These are phyloP conservation scores for Blennius ocellaris DNA, from an alignment of 2,113 vertebrate genomes.

Conservation along the genomic window DNA sequence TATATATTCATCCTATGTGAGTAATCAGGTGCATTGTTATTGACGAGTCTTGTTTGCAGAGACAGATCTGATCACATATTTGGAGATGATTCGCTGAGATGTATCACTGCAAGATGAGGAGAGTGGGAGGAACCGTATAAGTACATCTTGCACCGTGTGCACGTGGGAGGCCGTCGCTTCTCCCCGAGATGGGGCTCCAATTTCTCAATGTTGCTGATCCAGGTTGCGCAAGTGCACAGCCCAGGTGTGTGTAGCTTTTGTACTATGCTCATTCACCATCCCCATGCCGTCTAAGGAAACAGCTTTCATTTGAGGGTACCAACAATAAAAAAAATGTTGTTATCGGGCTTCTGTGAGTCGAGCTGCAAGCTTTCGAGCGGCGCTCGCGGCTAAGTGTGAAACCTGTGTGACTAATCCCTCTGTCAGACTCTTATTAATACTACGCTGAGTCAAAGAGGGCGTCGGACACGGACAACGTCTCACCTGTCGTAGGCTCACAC, in stretches of 20 bases:
- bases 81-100: constrained; percentile 22
- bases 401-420: constrained; percentile 50
- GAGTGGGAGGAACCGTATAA: constrained; percentile 61
- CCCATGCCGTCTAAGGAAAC: constrained; percentile 16
- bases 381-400: constrained; percentile 29
- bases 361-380: constrained; percentile 5
- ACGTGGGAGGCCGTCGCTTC: constrained; percentile 52
- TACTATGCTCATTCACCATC: constrained; percentile 44
- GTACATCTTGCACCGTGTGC: constrained; percentile 54
- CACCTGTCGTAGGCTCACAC: constrained; percentile 95
- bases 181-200: constrained; percentile 40
- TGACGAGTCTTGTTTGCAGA: too few relatives aligned
- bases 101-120: constrained; percentile 12
- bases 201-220: constrained; percentile 51
- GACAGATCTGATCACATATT: constrained; percentile 4
- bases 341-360: background rate
- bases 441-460: constrained; percentile 21
- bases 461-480: constrained; percentile 47
- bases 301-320: constrained; percentile 1
- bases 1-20: too few relatives aligned
- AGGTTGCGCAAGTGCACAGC: constrained; percentile 61
- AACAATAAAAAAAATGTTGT: constrained; percentile 17
- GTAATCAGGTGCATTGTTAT: too few relatives aligned
- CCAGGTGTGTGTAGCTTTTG: constrained; percentile 33
- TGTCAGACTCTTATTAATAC: constrained; percentile 48